Evolutionary conservation across 2,797 vertebrate genomes (phyloP), one percentile per base, ranked within the genome.

Genomic region (Ambastaia sidthimunki): DNA sequence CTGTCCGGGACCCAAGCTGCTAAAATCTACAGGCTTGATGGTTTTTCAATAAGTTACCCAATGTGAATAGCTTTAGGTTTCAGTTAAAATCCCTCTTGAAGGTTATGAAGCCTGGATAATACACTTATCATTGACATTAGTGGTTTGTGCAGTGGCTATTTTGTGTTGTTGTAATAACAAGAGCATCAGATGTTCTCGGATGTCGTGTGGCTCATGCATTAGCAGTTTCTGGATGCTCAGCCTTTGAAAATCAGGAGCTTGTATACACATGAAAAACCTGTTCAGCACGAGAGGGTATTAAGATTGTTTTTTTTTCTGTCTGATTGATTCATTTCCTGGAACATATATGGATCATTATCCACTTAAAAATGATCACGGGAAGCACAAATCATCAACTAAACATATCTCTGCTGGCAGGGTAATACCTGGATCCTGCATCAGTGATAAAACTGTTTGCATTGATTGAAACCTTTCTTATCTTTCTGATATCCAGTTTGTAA

Each of bases 401-500:
- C 63, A 44, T 55, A 50, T n/a, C 25, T n/a, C 50, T 34, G 34
- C 13, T 16, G 37, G 28, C 47, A 44, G 23, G 34, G 15, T 66
- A 76, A 54, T 55, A 23, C 48, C 47, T 54, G 50, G 9, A 55
- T 75, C 9, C 15, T 41, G 19, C 23, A 71, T 66, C 34, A 55
- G 6, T 55, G 41, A 50, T 31, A 41, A 62, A 31, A 44, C 7
- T 76, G 50, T 76, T 63, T 19, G 47, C 34, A 23, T 13, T 75
- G 47, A 11, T 12, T 55, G 4, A 55, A 37, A 6, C 19, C 10
- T 18, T 16, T 34, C 25, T 12, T 59, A 28, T 57, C n/a, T 52
- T 19, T 65, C 60, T 75, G 13, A 75, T 37, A 67, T 75, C 47
- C 54, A 76, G 15, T 19, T 50, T n/a, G 13, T 23, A 75, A 34